Evolutionary conservation across 2,888 invertebrate genomes (phyloP).

Genomic region (Meganola albula): DNA sequence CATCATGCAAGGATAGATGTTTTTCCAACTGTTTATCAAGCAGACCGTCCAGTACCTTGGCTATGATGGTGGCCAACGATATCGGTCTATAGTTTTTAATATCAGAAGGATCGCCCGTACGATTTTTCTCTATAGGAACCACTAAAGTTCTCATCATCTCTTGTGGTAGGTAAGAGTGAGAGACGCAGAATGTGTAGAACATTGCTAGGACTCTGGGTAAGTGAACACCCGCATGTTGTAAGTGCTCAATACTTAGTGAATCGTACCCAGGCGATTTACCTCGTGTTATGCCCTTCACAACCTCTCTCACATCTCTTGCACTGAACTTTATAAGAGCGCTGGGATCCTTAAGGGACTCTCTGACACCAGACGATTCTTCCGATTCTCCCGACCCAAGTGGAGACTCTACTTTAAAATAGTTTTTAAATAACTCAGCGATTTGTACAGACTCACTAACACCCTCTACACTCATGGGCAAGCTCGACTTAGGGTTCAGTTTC

Average conservation of each 20-base stretch:
- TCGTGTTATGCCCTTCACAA: background rate
- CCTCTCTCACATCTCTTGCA: no score
- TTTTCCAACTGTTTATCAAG: constrained; percentile 1
- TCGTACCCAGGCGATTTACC: constrained; percentile 3
- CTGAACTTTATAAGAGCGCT: no score
- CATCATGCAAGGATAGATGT: background rate
- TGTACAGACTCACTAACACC: background rate
- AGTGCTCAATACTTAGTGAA: constrained; percentile 1
- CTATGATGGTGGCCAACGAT: constrained; percentile 1
- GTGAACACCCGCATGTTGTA: background rate
- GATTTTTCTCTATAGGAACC: background rate
- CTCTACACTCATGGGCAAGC: no score
- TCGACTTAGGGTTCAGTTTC: background rate
- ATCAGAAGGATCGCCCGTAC: background rate
- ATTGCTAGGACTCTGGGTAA: background rate
- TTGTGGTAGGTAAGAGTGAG: constrained; percentile 1
- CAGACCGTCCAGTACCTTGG: constrained; percentile 3
- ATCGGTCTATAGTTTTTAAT: constrained; percentile 4
- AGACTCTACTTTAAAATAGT: background rate
- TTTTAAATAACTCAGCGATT: constrained; percentile 1
- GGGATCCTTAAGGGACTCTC: no score
- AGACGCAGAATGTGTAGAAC: background rate
- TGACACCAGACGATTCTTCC: no score
- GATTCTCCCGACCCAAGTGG: background rate
- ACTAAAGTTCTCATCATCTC: constrained; percentile 2